Base-by-base conservation (phyloP, 1,140 invertebrate species). In the Dinoponera quadriceps region DNA sequence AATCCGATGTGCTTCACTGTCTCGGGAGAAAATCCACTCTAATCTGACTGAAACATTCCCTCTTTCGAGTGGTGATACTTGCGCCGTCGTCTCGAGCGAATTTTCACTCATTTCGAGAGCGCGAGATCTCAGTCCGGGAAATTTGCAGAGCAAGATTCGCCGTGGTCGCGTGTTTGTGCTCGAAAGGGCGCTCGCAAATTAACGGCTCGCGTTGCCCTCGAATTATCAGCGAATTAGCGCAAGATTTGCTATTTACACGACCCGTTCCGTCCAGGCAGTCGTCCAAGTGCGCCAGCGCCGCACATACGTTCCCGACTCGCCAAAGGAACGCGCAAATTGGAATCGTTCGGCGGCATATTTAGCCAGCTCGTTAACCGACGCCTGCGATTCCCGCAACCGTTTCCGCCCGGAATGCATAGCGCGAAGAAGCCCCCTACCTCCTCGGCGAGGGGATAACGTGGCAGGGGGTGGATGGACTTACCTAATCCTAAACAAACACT, bases 401-500 rank as follows among this genome's bases (percentile, higher is more conserved):
- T 60, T 11, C 25, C 16, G 48, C 20, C 20, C 48, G 74, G 65
- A 63, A 51, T 29, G 25, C 20, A 27, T 59, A 16, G 25, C 14
- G 22, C 22, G 71, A 69, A 69, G 63, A 69, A 73, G 75, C 49
- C 7, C 11, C 16, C 4, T n/a, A 62, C 5, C 5, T 49, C 33
- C 4, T 7, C 33, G 16, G 33, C 7, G 25, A 59, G 49, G 20
- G 29, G 48, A 18, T 5, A 55, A 49, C 18, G 18, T 38, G 14
- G 48, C 20, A 55, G 48, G 65, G 9, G 22, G 63, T 20, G 60
- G 68, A 49, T 55, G 73, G 66, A 90, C 82, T 86, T 84, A 69
- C 51, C 80, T 90, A 91, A 92, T 92, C 90, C 89, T 91, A 88
- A 92, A 85, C 85, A 92, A 92, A 91, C 85, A 85, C 60, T 55